Base-by-base conservation (phyloP, 2,797 vertebrate species). In the Lates japonicus region DNA sequence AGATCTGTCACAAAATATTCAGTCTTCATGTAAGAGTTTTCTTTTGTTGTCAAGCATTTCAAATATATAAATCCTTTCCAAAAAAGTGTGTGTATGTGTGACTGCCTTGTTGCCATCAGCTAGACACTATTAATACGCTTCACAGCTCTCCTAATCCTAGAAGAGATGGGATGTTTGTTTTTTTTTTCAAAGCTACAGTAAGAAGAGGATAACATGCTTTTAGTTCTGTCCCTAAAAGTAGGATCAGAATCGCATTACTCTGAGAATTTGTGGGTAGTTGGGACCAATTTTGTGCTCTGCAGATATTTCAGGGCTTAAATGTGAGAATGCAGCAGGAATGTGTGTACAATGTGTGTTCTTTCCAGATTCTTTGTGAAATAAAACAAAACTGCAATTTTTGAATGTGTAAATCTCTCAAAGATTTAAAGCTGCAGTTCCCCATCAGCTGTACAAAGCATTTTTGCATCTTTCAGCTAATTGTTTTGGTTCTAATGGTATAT, bases 141-240 rank as follows among this genome's bases (percentile, higher is more conserved):
- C 37, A 35, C 58, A 74, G 61, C 42, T 78, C 52, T 68, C 13
- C 55, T 88, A 84, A 90, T 85, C 81, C 70, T 20, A 20, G n/a
- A 74, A 22, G 48, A 77, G 48, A 83, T 49, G 20, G 9, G 44
- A 65, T 51, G 35, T 11, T 58, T 70, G 51, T 64, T 49, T 65
- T n/a, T 3, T 12, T 39, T 49, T 62, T 58, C 35, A 37, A 84
- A 87, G 69, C 52, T 52, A 25, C 39, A 67, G 29, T 74, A 81
- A 74, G 19, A 75, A 63, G 46, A 68, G 33, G 31, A 82, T 78
- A 79, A 83, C 70, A 68, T 48, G 62, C 55, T 71, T 75, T 80
- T 67, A 66, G 46, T 80, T 13, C 20, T 35, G 42, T 74, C 58
- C 46, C 46, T 41, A 67, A 82, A 81, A 78, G 33, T n/a, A 39